Evolutionary conservation across 2,888 invertebrate genomes (phyloP), one percentile per base, ranked within the genome.

Genomic region (Myathropa florea): DNA sequence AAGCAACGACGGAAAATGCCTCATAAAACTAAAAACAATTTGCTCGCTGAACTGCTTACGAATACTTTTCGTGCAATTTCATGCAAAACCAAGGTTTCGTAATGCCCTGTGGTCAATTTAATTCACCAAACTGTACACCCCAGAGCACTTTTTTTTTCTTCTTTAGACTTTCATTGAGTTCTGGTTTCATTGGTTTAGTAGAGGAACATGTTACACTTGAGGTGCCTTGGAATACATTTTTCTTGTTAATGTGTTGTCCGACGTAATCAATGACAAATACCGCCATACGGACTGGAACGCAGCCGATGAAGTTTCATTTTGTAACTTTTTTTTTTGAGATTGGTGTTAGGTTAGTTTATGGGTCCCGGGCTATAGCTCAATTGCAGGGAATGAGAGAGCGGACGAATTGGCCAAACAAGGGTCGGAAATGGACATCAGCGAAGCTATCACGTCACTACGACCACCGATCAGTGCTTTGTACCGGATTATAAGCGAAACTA

Each of bases 101-200:
- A 75, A 81, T 75, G 59, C 24, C 63, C 46, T 33, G 59, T 53
- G 81, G 81, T 81, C 75, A 81, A 70, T 75, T 65, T 70, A 81
- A 81, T 59, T 70, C 53, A 33, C 57, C 75, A 75, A 81, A 64
- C 46, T 64, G 64, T 60, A 64, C 71, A 71, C 64, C 30, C 59
- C 57, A 65, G 6, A 14, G 39, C n/a, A 46, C 14, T n/a, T n/a
- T 39, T 39, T 46, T 46, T 7, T 18, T 46, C 18, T 2, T n/a
- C 18, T 46, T 46, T 18, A 46, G 46, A 46, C 46, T 46, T 46
- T 46, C 46, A 46, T 46, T 46, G 18, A 46, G 46, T 7, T 46
- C 46, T 46, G 46, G 2, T 46, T 46, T 46, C 46, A 46, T 46
- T 18, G 7, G 46, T 7, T 18, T 18, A 46, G 18, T 46, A 18